These are phyloP conservation scores for Pantherophis vulpinus DNA, from an alignment of 2,797 vertebrate species.

Conservation along the genomic window DNA sequence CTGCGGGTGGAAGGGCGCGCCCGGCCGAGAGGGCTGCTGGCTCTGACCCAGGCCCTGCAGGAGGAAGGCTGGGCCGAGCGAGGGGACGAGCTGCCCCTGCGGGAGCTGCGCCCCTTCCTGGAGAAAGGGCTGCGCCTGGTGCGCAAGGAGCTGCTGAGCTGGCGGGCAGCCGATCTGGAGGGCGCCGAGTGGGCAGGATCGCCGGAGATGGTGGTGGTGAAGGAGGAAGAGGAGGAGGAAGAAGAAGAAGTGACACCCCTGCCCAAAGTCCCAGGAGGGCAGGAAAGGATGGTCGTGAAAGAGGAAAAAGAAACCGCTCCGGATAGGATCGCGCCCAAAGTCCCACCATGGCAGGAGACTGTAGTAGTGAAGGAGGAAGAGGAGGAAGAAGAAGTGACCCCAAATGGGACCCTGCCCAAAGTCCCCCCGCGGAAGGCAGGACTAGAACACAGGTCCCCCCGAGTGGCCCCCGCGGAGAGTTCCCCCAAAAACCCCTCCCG, in stretches of 20 bases:
- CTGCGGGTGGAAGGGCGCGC: background rate
- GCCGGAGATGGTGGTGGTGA: background rate
- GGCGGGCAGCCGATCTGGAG: background rate
- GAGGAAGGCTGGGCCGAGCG: background rate
- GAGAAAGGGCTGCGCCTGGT: background rate
- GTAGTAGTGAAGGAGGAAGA: too few species aligned
- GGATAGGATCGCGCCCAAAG: background rate
- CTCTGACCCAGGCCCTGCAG: background rate
- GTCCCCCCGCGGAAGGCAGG: background rate
- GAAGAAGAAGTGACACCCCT: fast-evolving
- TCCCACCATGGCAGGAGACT: too few species aligned
- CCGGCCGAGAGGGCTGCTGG: background rate
- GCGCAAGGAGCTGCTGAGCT: background rate
- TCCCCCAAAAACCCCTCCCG: background rate
- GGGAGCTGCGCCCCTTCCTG: background rate
- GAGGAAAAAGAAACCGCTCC: background rate
- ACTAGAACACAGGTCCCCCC: background rate
- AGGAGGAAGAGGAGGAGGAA: background rate
- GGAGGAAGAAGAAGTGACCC: too few species aligned
- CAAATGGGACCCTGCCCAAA: background rate
- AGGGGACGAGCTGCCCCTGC: background rate
- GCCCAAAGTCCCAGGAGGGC: fast-evolving
- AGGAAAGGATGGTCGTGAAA: background rate
- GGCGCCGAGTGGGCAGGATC: background rate
- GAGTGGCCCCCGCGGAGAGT: background rate